Percentiles rank a stretch among this genome's conserved stretches.
phyloP scores from a whole-genome alignment of 2,888 invertebrate species.

The Synanthedon myopaeformis region DNA sequence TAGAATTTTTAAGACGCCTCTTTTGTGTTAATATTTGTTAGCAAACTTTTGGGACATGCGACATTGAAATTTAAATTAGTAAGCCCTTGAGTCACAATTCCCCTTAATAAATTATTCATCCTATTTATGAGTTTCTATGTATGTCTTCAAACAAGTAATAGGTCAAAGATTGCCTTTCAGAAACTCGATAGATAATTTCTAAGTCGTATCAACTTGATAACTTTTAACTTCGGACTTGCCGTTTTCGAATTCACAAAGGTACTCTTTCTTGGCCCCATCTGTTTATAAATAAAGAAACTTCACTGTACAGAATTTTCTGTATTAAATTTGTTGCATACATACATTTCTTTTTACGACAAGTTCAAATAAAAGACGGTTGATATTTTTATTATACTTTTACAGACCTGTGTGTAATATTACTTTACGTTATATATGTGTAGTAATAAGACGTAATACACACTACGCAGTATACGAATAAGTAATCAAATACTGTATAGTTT shows the following conservation, averaged over 20 bases:
- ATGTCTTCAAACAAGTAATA: slow-evolving; percentile 17
- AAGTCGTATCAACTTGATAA: slow-evolving; percentile 33
- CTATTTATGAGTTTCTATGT: slow-evolving; percentile 3
- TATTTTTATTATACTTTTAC: too few relatives aligned
- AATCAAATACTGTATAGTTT: too few relatives aligned
- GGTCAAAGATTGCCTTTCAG: slow-evolving; percentile 21
- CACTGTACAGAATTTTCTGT: too few relatives aligned
- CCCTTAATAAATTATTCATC: not conserved
- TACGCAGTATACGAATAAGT: too few relatives aligned
- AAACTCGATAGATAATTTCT: slow-evolving; percentile 35
- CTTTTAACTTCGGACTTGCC: slow-evolving; percentile 33
- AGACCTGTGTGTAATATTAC: too few relatives aligned
- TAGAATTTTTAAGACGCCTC: not conserved
- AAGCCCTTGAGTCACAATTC: not conserved
- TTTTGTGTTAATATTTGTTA: not conserved
- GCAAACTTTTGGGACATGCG: not conserved
- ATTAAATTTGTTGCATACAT: too few relatives aligned
- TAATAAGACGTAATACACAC: too few relatives aligned
- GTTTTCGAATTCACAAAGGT: slow-evolving; percentile 41
- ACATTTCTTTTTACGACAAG: too few relatives aligned
- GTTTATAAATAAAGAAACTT: not conserved
- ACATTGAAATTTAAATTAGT: not conserved
- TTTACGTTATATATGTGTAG: too few relatives aligned
- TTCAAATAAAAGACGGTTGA: too few relatives aligned
- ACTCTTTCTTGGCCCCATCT: slow-evolving; percentile 3